phyloP scores from a whole-genome alignment of 1,140 invertebrate species.

The Carposina sasakii region DNA sequence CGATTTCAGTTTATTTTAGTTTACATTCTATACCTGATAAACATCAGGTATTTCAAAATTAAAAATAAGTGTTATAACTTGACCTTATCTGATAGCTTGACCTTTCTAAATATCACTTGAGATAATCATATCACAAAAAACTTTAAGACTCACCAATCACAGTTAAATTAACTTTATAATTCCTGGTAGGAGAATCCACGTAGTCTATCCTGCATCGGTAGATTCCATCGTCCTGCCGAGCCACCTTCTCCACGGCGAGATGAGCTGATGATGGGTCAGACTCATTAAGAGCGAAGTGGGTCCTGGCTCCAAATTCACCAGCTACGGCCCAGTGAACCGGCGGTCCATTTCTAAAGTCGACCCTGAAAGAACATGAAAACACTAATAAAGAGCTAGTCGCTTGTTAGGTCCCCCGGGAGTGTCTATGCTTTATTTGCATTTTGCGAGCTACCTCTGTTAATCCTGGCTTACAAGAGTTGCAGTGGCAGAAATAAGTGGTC shows the following conservation, averaged over 20 bases:
- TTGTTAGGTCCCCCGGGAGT: neutral
- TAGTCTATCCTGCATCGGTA: slow-evolving; percentile 91
- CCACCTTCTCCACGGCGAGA: slow-evolving; percentile 82
- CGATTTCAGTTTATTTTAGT: too few relatives aligned
- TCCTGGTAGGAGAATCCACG: slow-evolving; percentile 86
- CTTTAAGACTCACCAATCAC: slow-evolving; percentile 81
- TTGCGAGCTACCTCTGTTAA: too few relatives aligned
- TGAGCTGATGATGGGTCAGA: slow-evolving; percentile 78
- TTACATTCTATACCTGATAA: too few relatives aligned
- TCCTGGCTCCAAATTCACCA: slow-evolving; percentile 81
- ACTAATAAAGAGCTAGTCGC: neutral
- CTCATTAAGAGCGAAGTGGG: slow-evolving; percentile 82
- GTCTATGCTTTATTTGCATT: too few relatives aligned
- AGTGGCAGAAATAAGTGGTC: too few relatives aligned
- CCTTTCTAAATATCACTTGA: too few relatives aligned
- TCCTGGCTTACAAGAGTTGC: too few relatives aligned
- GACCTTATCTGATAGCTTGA: too few relatives aligned
- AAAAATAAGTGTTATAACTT: too few relatives aligned
- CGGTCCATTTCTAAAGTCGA: slow-evolving; percentile 81
- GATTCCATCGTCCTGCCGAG: slow-evolving; percentile 81
- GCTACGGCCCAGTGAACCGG: slow-evolving; percentile 83
- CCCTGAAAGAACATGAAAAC: slow-evolving; percentile 69
- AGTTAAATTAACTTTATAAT: slow-evolving; percentile 87
- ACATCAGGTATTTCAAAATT: too few relatives aligned
- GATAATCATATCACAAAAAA: slow-evolving; percentile 5